A percentile compares a stretch with the other conserved stretches of the same genome.
phyloP scores from a whole-genome alignment of 2,797 vertebrate species.

The Pangasius djambal region DNA sequence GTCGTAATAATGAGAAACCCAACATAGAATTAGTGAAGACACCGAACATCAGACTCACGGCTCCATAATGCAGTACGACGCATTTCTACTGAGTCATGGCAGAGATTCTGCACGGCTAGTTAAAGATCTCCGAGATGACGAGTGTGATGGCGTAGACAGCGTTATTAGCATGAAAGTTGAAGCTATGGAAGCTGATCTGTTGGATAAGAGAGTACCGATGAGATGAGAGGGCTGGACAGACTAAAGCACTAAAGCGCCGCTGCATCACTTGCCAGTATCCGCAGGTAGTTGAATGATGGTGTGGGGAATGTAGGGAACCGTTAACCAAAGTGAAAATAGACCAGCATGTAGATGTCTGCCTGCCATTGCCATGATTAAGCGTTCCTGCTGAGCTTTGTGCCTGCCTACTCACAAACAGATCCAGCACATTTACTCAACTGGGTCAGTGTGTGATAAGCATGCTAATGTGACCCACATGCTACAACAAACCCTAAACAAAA shows the following conservation, averaged over 20 bases:
- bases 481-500: neutral
- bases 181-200: neutral
- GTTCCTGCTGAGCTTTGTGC: slow-evolving; percentile 20
- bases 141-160: neutral
- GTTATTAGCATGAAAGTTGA: neutral
- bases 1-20: too few species aligned
- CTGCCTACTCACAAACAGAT: slow-evolving; percentile 22
- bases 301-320: neutral
- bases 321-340: neutral
- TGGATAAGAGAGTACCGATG: neutral
- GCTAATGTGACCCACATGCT: slow-evolving; percentile 27
- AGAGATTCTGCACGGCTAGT: neutral
- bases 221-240: neutral
- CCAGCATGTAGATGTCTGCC: neutral
- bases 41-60: too few species aligned
- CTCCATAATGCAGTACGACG: neutral
- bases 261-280: neutral
- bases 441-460: slow-evolving; percentile 46
- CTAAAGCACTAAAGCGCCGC: neutral
- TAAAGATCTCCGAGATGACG: neutral
- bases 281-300: neutral
- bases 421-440: slow-evolving; percentile 42
- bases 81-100: neutral
- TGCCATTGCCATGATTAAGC: neutral
- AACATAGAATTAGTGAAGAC: too few species aligned